Percentiles rank a stretch among this genome's conserved stretches.
phyloP scores from a whole-genome alignment of 2,888 invertebrate genomes.

The Xestoiulus laeticollis region DNA sequence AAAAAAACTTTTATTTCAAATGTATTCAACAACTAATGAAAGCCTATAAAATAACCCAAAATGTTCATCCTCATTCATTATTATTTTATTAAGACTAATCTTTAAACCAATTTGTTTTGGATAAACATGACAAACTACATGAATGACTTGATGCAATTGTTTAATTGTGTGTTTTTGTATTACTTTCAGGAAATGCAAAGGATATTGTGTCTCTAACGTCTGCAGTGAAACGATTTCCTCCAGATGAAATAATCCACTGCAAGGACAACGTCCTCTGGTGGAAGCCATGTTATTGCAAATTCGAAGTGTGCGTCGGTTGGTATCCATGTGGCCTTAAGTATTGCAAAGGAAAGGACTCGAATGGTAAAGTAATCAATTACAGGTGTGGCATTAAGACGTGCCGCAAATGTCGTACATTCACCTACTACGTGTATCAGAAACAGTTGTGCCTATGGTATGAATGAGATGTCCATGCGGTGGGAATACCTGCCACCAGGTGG shows the following conservation, averaged over 20 bases:
- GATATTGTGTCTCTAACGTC: conserved; percentile 71
- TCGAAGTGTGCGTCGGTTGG: conserved; percentile 93
- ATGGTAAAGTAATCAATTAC: conserved; percentile 76
- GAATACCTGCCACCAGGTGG: neutral
- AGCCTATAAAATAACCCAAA: too few species aligned
- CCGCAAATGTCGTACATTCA: conserved; percentile 86
- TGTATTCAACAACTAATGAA: too few species aligned
- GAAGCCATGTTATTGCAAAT: conserved; percentile 80
- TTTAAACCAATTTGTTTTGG: too few species aligned
- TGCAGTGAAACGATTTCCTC: conserved; percentile 77
- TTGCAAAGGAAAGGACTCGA: conserved; percentile 81
- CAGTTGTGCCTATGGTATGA: conserved; percentile 75
- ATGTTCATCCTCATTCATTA: too few species aligned
- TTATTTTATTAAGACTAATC: too few species aligned
- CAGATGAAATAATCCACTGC: conserved; percentile 64
- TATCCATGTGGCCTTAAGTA: conserved; percentile 96
- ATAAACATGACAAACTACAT: neutral
- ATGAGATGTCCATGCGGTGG: conserved; percentile 48
- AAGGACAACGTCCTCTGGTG: conserved; percentile 60
- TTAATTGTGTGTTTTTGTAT: too few species aligned
- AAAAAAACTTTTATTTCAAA: too few species aligned
- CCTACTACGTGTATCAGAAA: conserved; percentile 84
- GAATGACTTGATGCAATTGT: too few species aligned
- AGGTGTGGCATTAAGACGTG: conserved; percentile 97
- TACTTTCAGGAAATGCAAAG: conserved; percentile 55